These are phyloP conservation scores for Lithophane semibrunnea DNA, from an alignment of 2,888 invertebrate species.

Conservation along the genomic window DNA sequence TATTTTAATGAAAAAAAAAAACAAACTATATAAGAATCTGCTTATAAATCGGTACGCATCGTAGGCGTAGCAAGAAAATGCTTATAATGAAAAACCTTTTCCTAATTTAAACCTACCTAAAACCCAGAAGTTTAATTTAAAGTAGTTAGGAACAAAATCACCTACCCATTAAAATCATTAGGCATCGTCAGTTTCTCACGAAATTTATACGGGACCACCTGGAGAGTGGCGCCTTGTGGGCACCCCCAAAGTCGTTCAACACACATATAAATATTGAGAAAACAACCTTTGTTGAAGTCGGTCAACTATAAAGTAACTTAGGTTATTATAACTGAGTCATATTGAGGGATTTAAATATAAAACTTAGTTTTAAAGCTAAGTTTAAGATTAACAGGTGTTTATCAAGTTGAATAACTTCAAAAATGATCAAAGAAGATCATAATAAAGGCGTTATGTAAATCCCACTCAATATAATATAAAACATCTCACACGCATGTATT, in stretches of 20 bases:
- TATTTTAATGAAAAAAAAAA: not conserved
- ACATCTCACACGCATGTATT: conserved; percentile 64
- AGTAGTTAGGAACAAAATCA: conserved; percentile 14
- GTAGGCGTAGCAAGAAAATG: not conserved
- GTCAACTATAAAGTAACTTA: conserved; percentile 41
- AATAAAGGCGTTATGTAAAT: conserved; percentile 47
- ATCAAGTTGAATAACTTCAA: not conserved
- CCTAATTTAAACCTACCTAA: not conserved
- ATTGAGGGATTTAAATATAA: not conserved
- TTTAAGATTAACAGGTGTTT: not conserved
- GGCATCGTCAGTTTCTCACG: conserved; percentile 54
- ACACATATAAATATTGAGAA: conserved; percentile 52
- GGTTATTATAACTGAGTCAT: conserved; percentile 37
- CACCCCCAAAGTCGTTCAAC: conserved; percentile 39
- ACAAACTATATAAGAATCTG: not conserved
- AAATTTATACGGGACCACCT: conserved; percentile 59
- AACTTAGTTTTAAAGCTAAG: not conserved
- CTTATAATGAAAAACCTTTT: not conserved
- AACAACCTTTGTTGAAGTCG: conserved; percentile 39
- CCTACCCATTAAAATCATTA: conserved; percentile 51
- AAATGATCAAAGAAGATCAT: not conserved
- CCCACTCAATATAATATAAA: conserved; percentile 53
- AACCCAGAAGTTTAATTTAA: not conserved
- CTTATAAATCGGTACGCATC: too few species aligned
- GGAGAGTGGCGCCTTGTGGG: conserved; percentile 61